These are phyloP conservation scores for Cydia amplana DNA, from an alignment of 1,140 invertebrate species.

Conservation along the genomic window DNA sequence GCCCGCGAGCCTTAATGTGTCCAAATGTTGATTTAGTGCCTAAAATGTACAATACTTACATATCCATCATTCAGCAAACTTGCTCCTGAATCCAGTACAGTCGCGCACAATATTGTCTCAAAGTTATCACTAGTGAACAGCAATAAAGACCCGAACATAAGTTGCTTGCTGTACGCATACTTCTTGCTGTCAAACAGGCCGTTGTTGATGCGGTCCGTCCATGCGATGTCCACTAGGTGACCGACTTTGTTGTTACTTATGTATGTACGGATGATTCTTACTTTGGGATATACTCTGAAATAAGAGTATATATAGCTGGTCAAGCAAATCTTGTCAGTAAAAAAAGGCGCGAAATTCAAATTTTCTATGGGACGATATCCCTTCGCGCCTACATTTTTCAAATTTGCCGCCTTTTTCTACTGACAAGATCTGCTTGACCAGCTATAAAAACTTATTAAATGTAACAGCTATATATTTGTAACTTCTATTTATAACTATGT, in stretches of 20 bases:
- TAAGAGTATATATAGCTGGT: slow-evolving; percentile 13
- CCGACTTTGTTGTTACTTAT: slow-evolving; percentile 64
- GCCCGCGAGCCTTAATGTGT: too few species aligned
- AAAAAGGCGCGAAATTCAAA: too few species aligned
- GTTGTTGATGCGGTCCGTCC: slow-evolving; percentile 47
- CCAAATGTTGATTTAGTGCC: too few species aligned
- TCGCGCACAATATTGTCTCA: slow-evolving; percentile 84
- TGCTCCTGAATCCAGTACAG: slow-evolving; percentile 80
- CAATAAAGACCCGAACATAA: slow-evolving; percentile 87
- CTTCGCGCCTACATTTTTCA: too few species aligned
- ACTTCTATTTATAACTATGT: too few species aligned
- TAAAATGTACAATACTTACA: slow-evolving; percentile 48
- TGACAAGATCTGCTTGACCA: too few species aligned
- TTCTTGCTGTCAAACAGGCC: slow-evolving; percentile 48
- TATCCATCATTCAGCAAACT: slow-evolving; percentile 68
- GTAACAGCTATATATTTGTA: too few species aligned
- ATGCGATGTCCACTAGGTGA: slow-evolving; percentile 62
- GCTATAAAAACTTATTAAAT: too few species aligned
- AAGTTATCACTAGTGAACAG: slow-evolving; percentile 86
- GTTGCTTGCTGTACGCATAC: slow-evolving; percentile 69
- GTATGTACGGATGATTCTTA: slow-evolving; percentile 56
- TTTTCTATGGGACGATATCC: too few species aligned
- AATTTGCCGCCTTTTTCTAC: too few species aligned
- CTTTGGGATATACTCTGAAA: slow-evolving; percentile 66
- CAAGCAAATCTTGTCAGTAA: too few species aligned